phyloP scores from a whole-genome alignment of 1,140 invertebrate genomes.

The Drosophila biarmipes region DNA sequence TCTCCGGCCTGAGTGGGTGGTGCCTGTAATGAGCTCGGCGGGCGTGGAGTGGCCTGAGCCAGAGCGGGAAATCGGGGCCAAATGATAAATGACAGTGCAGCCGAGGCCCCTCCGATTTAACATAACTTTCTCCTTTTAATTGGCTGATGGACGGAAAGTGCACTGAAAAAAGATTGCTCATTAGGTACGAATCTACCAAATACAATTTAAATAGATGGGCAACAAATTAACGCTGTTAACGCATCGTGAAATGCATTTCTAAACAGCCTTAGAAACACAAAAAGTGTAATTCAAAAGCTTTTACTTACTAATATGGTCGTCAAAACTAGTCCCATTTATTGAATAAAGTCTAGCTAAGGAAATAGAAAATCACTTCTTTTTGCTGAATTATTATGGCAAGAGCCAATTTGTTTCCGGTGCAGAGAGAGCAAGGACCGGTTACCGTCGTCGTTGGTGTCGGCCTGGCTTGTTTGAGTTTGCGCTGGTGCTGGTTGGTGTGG shows the following conservation, averaged over 20 bases:
- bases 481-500: conserved; percentile 28
- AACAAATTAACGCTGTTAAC: no score
- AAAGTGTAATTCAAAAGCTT: no score
- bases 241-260: no score
- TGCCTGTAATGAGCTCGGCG: conserved; percentile 8
- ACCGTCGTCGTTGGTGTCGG: conserved; percentile 7
- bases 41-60: conserved; percentile 11
- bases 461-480: conserved; percentile 25
- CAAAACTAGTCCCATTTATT: no score
- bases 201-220: no score
- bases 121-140: conserved; percentile 66
- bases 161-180: neutral
- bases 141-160: conserved; percentile 12
- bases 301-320: no score
- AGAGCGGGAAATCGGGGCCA: conserved; percentile 54
- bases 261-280: no score
- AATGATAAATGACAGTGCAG: conserved; percentile 66
- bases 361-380: neutral
- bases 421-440: conserved; percentile 3
- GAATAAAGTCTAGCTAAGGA: no score
- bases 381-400: no score
- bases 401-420: conserved; percentile 5
- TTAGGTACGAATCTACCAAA: no score
- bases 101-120: conserved; percentile 56
- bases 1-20: neutral